Evolutionary conservation across 2,113 vertebrate species (phyloP).

Genomic region (Centropus unirufus): DNA sequence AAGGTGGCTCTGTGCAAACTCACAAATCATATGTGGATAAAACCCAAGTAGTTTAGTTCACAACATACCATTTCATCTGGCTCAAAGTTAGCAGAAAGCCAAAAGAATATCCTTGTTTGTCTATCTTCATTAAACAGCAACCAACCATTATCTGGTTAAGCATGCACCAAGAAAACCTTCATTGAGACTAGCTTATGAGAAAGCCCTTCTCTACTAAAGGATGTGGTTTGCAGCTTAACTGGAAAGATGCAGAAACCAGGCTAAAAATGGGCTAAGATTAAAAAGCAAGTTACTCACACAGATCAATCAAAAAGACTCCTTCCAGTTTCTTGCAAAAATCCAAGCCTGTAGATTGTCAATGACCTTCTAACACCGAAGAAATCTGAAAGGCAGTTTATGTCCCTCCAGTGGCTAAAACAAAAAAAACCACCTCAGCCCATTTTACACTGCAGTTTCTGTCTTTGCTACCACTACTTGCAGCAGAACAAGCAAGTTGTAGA

Average conservation of each 20-base stretch:
- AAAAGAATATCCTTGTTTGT: background rate
- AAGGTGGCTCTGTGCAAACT: background rate
- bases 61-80: fast-evolving
- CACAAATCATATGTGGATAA: background rate
- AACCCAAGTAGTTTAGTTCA: background rate
- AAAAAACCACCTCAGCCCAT: background rate
- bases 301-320: background rate
- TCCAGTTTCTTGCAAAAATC: background rate
- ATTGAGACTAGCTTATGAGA: background rate
- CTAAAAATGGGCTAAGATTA: background rate
- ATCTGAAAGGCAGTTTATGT: background rate
- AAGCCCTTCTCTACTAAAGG: background rate
- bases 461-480: background rate
- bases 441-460: background rate
- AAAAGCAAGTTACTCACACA: background rate
- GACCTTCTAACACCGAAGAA: background rate
- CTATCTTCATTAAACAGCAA: background rate
- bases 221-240: background rate
- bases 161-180: background rate
- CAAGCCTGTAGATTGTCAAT: background rate
- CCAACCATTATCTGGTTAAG: background rate
- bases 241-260: background rate
- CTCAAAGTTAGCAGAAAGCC: background rate
- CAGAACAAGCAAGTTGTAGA: background rate
- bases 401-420: background rate